A percentile compares a stretch with the other conserved stretches of the same genome.
phyloP scores from a whole-genome alignment of 1,140 invertebrate genomes.

The Drosophila parvula region DNA sequence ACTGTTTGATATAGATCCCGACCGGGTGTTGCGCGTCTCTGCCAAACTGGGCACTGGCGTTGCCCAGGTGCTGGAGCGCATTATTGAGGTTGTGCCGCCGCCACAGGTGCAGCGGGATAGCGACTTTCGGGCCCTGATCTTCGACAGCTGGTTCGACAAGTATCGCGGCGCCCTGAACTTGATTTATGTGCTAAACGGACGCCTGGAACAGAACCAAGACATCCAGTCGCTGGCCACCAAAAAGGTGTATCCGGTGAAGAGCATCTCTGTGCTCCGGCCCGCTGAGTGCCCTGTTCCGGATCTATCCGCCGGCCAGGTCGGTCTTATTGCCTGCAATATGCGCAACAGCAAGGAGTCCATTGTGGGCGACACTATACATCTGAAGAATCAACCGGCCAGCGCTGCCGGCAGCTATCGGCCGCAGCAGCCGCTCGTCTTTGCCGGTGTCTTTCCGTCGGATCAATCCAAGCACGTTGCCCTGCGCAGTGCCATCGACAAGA shows the following conservation, averaged over 20 bases:
- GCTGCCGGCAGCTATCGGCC: slow-evolving; percentile 88
- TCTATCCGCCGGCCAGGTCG: slow-evolving; percentile 87
- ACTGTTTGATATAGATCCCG: slow-evolving; percentile 93
- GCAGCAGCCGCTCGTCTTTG: slow-evolving; percentile 96
- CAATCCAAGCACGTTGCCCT: slow-evolving; percentile 91
- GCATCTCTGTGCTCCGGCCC: slow-evolving; percentile 92
- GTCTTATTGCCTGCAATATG: slow-evolving; percentile 93
- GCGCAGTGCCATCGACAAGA: slow-evolving; percentile 93
- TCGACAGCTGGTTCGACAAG: slow-evolving; percentile 97
- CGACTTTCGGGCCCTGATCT: slow-evolving; percentile 92
- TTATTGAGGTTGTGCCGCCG: slow-evolving; percentile 92
- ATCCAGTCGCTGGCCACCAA: slow-evolving; percentile 87
- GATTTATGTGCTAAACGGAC: slow-evolving; percentile 91
- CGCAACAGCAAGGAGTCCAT: slow-evolving; percentile 90
- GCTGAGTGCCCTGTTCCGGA: slow-evolving; percentile 88
- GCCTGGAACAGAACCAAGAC: slow-evolving; percentile 87
- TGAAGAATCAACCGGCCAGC: slow-evolving; percentile 82
- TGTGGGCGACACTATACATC: slow-evolving; percentile 94
- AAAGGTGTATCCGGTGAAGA: slow-evolving; percentile 91
- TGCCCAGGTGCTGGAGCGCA: slow-evolving; percentile 89
- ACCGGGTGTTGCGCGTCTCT: slow-evolving; percentile 91
- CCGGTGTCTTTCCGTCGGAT: slow-evolving; percentile 96
- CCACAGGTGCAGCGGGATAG: slow-evolving; percentile 87
- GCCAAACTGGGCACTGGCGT: slow-evolving; percentile 95
- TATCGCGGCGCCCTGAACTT: slow-evolving; percentile 93